Evolutionary conservation across 2,113 vertebrate species (phyloP), one percentile per base, ranked within the genome.

Genomic region (Tympanuchus pallidicinctus): DNA sequence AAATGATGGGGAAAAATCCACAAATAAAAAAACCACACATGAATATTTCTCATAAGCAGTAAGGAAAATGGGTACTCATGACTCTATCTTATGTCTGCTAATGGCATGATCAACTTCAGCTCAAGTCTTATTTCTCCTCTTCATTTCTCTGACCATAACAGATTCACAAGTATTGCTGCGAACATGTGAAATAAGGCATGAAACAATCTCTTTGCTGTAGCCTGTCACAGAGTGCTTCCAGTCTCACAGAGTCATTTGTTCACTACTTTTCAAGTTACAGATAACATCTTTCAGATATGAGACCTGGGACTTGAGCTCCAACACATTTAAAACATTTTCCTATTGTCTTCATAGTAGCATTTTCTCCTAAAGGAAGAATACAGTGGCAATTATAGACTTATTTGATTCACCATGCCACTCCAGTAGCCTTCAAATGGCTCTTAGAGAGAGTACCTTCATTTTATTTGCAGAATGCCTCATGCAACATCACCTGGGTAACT

Each of bases 401-500:
- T 65, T 56, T 78, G n/a, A 61, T 86, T 79, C 50, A 40, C 92
- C 42, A 57, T 38, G 27, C 64, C 89, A 71, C 48, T 64, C 24
- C 1, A 87, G 57, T 5, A 90, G 75, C 69, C 42, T 88, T 78
- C 52, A 27, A 74, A 91, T 52, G 48, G 25, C 70, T 90, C 82
- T 57, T 77, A 61, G 25, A 56, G 48, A 69, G 92, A 92, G 27
- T 43, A 50, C 84, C 85, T 69, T 92, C 54, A 36, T 76, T 63
- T 54, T 56, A 56, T 24, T 95, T 80, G 88, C 86, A 95, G 82
- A 84, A 78, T 30, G 69, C 70, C 89, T 82, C 65, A n/a, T 13
- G 15, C 40, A 88, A 73, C 65, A 92, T 54, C 86, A 78, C 65
- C 65, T 57, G 73, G 11, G 43, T 61, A 77, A 69, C 57, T 2